Percentiles rank a stretch among this genome's conserved stretches.
These are phyloP conservation scores for Scaptomyza graminum DNA, from an alignment of 1,140 invertebrate genomes.

Conservation along the genomic window DNA sequence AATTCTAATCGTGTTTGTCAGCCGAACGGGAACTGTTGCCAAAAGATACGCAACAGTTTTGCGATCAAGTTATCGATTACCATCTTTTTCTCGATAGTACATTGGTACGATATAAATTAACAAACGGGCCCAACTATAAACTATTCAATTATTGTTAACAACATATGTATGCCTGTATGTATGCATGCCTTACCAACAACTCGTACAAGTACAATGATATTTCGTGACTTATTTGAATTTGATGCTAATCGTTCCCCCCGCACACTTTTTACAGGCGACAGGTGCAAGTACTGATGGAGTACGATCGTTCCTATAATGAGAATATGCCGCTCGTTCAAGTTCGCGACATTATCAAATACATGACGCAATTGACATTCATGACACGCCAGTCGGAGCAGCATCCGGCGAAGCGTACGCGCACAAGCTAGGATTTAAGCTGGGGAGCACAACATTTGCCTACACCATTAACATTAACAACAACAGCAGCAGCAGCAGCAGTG, in stretches of 20 bases:
- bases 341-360: conserved; percentile 91
- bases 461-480: conserved; percentile 36
- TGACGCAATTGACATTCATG: conserved; percentile 94
- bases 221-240: too few relatives aligned
- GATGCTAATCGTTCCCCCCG: not conserved
- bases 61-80: too few relatives aligned
- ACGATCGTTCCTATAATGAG: conserved; percentile 88
- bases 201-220: too few relatives aligned
- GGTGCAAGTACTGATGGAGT: conserved; percentile 89
- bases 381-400: conserved; percentile 84
- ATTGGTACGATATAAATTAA: too few relatives aligned
- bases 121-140: too few relatives aligned
- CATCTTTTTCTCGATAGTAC: too few relatives aligned
- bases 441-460: conserved; percentile 82
- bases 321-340: conserved; percentile 90
- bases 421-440: conserved; percentile 84
- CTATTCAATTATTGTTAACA: too few relatives aligned
- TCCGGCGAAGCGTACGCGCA: conserved; percentile 77
- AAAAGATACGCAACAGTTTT: too few relatives aligned
- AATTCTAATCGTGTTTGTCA: too few relatives aligned
- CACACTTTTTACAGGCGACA: conserved; percentile 86
- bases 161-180: too few relatives aligned
- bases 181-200: too few relatives aligned
- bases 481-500: conserved; percentile 25
- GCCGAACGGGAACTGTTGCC: too few relatives aligned